Base-by-base conservation (phyloP, 2,888 invertebrate species). In the Tyria jacobaeae region DNA sequence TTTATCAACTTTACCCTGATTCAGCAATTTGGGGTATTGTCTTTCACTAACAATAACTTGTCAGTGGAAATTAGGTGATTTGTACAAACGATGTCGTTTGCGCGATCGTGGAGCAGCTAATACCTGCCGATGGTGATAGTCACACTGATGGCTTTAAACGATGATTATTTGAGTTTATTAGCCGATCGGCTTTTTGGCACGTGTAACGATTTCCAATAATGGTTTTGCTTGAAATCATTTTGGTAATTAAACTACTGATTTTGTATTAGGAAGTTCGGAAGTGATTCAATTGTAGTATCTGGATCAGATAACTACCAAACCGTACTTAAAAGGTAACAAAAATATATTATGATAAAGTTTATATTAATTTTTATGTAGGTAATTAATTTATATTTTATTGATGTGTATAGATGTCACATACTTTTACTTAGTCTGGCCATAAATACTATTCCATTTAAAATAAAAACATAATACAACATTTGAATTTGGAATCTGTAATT, bases 21-120 rank as follows among this genome's bases (percentile, higher is more conserved):
- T 54, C 55, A 64, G 60, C 63, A 62, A 66, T 69, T 66, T 62
- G 31, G 41, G 58, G 52, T 55, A 53, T 53, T 63, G 56, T 63
- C 48, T 54, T 56, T 35, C 59, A 47, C 64, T 67, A 58, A 66
- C 75, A 73, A 69, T 75, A 77, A 69, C 44, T 71, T 70, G 53
- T 58, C 58, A 17, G 24, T 25, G 39, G 60, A 66, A 75, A 76
- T 75, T 76, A 73, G 75, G 62, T 63, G 60, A 77, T 76, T 77
- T 66, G 61, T 47, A 34, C 60, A 69, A 76, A 76, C 69, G 76
- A 77, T 54, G 62, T 66, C 71, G 59, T 76, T 76, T 67, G 48
- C 59, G 27, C 60, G 68, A 65, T 65, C 37, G 58, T 52, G 50
- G 58, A 54, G 41, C 58, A 57, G 60, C 56, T 71, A 76, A 73